Percentiles rank a stretch among this genome's conserved stretches.
Conservation (phyloP, 1,140 invertebrate species). For the Bombus ignitus region DNA sequence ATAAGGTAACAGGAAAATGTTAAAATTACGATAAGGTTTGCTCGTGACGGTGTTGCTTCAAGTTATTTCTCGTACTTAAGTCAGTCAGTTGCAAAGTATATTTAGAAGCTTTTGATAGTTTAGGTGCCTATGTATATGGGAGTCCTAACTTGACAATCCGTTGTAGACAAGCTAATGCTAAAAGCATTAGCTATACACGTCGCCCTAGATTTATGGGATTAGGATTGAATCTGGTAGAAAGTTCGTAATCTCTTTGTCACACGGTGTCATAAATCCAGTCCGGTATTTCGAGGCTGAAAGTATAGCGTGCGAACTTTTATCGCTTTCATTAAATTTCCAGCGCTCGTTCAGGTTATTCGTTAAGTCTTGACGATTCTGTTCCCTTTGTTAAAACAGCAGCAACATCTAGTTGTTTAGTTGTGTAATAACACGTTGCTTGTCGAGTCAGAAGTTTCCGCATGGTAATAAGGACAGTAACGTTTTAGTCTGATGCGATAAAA, state of each 20-base stretch:
- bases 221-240: constrained; percentile 11
- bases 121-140: neutral
- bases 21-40: too few species aligned
- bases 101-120: constrained; percentile 4
- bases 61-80: neutral
- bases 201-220: constrained; percentile 17
- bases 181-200: constrained; percentile 16
- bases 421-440: neutral
- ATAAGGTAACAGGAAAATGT: neutral
- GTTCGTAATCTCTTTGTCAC: constrained; percentile 13
- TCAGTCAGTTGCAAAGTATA: neutral
- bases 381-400: neutral
- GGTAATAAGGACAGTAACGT: neutral
- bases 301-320: neutral
- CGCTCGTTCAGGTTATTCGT: neutral
- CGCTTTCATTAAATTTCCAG: neutral
- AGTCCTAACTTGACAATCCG: neutral
- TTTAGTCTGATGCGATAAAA: constrained; percentile 5
- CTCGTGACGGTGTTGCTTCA: too few species aligned
- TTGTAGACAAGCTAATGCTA: constrained; percentile 2
- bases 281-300: neutral
- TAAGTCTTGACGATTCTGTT: neutral
- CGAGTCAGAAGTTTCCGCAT: neutral
- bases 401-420: neutral
- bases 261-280: neutral